These are phyloP conservation scores for Actinemys pallida DNA, from an alignment of 2,113 vertebrate genomes.

Conservation along the genomic window DNA sequence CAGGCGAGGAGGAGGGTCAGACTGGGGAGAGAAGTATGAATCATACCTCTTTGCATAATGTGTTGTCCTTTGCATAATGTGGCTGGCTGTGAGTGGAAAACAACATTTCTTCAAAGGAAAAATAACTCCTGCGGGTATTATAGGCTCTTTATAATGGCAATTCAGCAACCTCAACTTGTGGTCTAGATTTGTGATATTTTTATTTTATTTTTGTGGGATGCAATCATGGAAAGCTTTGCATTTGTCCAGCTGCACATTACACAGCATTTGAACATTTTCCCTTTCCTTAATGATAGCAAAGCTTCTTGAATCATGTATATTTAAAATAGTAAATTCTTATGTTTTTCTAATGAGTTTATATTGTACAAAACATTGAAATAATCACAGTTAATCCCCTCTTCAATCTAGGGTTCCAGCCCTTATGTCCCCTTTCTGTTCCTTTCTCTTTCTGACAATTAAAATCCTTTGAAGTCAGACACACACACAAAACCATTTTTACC, in stretches of 20 bases:
- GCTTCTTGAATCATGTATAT: constrained; percentile 49
- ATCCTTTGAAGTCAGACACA: constrained; percentile 52
- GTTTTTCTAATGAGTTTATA: constrained; percentile 65
- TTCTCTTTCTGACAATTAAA: constrained; percentile 36
- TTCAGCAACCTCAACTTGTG: constrained; percentile 12
- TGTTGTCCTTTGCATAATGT: neutral
- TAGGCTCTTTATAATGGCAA: neutral
- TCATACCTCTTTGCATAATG: constrained; percentile 32
- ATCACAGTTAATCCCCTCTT: constrained; percentile 72
- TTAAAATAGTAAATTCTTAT: constrained; percentile 68
- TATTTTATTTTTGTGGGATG: constrained; percentile 45
- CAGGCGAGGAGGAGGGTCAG: neutral
- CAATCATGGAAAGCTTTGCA: constrained; percentile 48
- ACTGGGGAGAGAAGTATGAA: neutral
- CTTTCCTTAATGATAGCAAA: neutral
- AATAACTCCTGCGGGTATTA: constrained; percentile 30
- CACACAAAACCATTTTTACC: constrained; percentile 45
- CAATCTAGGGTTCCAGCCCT: constrained; percentile 51
- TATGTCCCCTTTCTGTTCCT: constrained; percentile 28
- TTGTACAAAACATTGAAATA: constrained; percentile 64
- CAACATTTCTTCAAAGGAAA: constrained; percentile 55
- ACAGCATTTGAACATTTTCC: constrained; percentile 25
- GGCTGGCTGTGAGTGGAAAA: constrained; percentile 32
- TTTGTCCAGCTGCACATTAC: constrained; percentile 53
- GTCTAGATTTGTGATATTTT: neutral